phyloP scores from a whole-genome alignment of 1,140 invertebrate species.

The Mya arenaria region DNA sequence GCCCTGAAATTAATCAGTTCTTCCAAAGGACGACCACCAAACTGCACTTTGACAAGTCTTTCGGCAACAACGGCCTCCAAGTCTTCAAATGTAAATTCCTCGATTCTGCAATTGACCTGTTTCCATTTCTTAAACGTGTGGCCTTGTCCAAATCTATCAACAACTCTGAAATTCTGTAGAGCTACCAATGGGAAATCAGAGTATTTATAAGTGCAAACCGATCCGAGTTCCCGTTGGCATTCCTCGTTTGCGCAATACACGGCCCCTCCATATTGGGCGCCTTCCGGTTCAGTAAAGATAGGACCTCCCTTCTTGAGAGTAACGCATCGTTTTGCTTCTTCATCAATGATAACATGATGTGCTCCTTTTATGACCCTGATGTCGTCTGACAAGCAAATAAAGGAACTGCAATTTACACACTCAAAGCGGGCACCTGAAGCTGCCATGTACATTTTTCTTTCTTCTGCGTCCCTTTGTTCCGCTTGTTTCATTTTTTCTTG shows the following conservation, averaged over 20 bases:
- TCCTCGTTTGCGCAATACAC: background rate
- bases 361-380: background rate
- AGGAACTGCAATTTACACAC: background rate
- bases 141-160: background rate
- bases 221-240: background rate
- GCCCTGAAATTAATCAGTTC: too few relatives aligned
- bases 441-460: background rate
- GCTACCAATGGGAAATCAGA: background rate
- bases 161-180: background rate
- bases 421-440: background rate
- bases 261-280: background rate
- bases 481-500: slow-evolving; percentile 34
- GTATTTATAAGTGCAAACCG: background rate
- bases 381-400: slow-evolving; percentile 6
- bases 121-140: background rate
- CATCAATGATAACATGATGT: slow-evolving; percentile 13
- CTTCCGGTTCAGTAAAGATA: background rate
- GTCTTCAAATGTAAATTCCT: background rate
- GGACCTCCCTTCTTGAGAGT: background rate
- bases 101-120: background rate
- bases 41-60: too few relatives aligned
- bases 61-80: slow-evolving; percentile 13
- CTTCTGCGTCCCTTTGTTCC: background rate
- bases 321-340: background rate
- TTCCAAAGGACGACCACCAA: too few relatives aligned